phyloP scores from a whole-genome alignment of 2,113 vertebrate species.

The Alectura lathami region DNA sequence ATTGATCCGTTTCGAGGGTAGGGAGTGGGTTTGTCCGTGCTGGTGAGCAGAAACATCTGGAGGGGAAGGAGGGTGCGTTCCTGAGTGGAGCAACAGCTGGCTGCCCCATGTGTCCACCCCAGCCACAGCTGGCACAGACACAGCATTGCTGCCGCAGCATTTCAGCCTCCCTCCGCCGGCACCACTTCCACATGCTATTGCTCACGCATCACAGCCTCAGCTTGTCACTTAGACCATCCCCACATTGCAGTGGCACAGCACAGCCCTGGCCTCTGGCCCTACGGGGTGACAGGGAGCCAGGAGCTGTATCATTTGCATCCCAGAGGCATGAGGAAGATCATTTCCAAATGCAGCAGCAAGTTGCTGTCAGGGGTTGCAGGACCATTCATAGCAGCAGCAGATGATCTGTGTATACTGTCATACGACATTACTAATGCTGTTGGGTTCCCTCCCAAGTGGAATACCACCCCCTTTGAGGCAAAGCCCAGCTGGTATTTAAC shows the following conservation, averaged over 20 bases:
- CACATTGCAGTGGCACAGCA: neutral
- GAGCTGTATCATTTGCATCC: neutral
- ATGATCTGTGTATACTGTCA: neutral
- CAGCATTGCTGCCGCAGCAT: neutral
- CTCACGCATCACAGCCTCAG: neutral
- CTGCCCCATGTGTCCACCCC: neutral
- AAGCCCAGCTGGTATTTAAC: neutral
- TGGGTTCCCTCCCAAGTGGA: neutral
- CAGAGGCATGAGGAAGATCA: neutral
- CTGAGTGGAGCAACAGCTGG: neutral
- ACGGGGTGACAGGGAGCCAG: accelerated
- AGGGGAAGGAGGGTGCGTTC: neutral
- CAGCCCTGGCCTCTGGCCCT: neutral
- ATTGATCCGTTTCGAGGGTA: neutral
- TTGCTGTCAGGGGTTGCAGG: neutral
- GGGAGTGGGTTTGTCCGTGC: neutral
- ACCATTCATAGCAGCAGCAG: neutral
- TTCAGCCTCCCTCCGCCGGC: neutral
- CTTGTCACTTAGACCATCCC: neutral
- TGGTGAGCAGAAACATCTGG: constrained; percentile 36
- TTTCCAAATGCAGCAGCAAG: neutral
- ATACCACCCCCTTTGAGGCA: neutral
- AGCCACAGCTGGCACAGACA: constrained; percentile 23
- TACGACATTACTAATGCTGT: neutral
- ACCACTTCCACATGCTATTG: accelerated